These are phyloP conservation scores for Apis cerana DNA, from an alignment of 1,140 invertebrate species.

Conservation along the genomic window DNA sequence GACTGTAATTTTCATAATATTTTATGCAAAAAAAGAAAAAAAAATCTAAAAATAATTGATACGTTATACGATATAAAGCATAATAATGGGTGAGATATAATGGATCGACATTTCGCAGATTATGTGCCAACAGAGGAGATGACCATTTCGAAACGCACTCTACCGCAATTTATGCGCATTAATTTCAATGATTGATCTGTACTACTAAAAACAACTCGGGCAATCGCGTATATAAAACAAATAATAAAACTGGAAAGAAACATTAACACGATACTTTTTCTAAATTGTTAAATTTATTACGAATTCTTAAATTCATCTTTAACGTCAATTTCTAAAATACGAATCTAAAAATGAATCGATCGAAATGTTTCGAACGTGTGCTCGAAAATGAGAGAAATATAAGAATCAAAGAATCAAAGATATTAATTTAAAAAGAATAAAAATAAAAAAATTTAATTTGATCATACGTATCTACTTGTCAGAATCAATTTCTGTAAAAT, in stretches of 20 bases:
- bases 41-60: no score
- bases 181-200: conserved; percentile 15
- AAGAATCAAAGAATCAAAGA: no score
- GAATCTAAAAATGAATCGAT: no score
- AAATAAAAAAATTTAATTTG: no score
- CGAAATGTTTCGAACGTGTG: no score
- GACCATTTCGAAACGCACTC: background rate
- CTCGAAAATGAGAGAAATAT: no score
- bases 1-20: background rate
- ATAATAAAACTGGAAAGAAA: background rate
- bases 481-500: no score
- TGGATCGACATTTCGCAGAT: background rate
- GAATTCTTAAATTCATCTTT: background rate
- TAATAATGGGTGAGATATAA: background rate
- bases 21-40: no score
- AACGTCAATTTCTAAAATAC: no score
- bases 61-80: no score
- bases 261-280: background rate
- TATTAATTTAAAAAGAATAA: no score
- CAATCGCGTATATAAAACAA: background rate
- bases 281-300: background rate
- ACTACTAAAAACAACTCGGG: background rate
- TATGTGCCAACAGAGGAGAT: background rate
- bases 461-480: no score
- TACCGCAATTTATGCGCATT: conserved; percentile 13